A percentile compares a stretch with the other conserved stretches of the same genome.
Evolutionary conservation across 2,113 vertebrate genomes (phyloP).

Genomic region (Carassius carassius): DNA sequence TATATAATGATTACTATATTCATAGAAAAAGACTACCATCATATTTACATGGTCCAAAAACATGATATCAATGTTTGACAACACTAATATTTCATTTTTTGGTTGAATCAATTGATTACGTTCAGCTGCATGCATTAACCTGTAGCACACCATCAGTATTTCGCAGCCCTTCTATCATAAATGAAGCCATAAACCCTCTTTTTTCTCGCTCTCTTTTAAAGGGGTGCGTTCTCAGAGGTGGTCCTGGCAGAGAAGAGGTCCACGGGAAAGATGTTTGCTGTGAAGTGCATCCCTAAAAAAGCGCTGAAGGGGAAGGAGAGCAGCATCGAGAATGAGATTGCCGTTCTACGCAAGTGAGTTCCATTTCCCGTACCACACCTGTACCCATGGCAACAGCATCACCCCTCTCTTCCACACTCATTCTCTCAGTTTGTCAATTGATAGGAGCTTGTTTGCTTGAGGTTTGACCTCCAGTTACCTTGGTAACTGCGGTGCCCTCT

Average conservation of each 20-base stretch:
- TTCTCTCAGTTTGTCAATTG: conserved; percentile 14
- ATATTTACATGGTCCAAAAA: not conserved
- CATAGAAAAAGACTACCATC: not conserved
- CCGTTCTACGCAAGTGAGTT: conserved; percentile 92
- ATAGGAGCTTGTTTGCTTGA: conserved; percentile 23
- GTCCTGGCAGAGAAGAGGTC: conserved; percentile 90
- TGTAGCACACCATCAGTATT: not conserved
- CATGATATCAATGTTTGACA: not conserved
- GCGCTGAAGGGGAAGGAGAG: conserved; percentile 97
- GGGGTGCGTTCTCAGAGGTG: conserved; percentile 95
- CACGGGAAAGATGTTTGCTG: conserved; percentile 89
- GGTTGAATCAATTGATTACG: not conserved
- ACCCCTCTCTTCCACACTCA: conserved; percentile 8
- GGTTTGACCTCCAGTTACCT: conserved; percentile 35
- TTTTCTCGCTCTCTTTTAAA: conserved; percentile 58
- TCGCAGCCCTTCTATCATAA: not conserved
- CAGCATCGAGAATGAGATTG: conserved; percentile 98
- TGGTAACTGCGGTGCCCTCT: conserved; percentile 27
- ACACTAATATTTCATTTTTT: not conserved
- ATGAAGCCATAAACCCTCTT: not conserved
- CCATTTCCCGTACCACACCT: conserved; percentile 21
- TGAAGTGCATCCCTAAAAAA: conserved; percentile 98
- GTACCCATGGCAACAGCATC: conserved; percentile 38
- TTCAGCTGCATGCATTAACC: not conserved
- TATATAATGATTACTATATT: not conserved